Conservation (phyloP, 2,113 vertebrate species). For the Larimichthys polyactis region DNA sequence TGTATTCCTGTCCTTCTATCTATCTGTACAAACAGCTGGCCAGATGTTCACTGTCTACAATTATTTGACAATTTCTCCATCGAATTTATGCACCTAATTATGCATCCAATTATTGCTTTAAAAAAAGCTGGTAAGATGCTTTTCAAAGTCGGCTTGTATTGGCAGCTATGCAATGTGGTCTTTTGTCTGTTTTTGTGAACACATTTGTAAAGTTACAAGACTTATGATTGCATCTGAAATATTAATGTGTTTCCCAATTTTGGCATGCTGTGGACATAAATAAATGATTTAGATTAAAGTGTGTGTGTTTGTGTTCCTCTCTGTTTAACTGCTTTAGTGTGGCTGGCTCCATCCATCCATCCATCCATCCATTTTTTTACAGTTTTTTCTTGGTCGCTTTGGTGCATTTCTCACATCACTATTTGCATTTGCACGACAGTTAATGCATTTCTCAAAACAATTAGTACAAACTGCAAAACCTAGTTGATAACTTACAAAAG, state of each 20-base stretch:
- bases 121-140: background rate
- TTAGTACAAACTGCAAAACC: no score
- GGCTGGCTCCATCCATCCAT: background rate
- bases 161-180: background rate
- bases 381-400: no score
- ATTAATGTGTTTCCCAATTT: constrained; percentile 45
- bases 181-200: background rate
- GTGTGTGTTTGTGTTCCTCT: constrained; percentile 6
- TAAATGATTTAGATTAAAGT: constrained; percentile 42
- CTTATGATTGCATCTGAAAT: constrained; percentile 53
- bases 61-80: background rate
- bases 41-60: constrained; percentile 2
- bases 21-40: background rate
- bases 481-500: no score
- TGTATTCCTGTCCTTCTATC: background rate
- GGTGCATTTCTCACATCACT: no score
- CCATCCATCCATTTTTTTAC: no score
- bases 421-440: no score
- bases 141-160: constrained; percentile 3
- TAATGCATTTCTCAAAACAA: no score
- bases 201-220: constrained; percentile 34
- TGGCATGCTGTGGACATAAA: constrained; percentile 47
- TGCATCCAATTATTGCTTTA: background rate
- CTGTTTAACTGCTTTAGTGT: background rate
- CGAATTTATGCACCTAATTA: background rate